Base-by-base conservation (phyloP, 2,888 invertebrate genomes). In the Drosophila nr. perissopoda region DNA sequence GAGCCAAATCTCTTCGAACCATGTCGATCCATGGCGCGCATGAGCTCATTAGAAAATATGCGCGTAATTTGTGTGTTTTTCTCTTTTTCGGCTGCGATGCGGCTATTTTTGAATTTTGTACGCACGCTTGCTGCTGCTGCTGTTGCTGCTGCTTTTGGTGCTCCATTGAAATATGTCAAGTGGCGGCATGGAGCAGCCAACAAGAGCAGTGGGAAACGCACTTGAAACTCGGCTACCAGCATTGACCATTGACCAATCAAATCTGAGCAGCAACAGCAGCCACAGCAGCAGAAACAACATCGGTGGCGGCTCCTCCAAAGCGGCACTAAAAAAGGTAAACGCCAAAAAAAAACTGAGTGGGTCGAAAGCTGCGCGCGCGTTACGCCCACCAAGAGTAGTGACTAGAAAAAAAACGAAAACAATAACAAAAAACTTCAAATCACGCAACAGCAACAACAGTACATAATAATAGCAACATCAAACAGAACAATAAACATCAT, bases 41-140 rank as follows among this genome's bases (percentile, higher is more conserved):
- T 85, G 88, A 89, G 85, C 82, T 87, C 89, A 90, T 87, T 87
- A 89, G 86, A 87, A 90, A 87, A 87, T 80, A 87, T 88, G 87
- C 91, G 88, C 80, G 83, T 91, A 89, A 87, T 87, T 87, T 90
- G 91, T 83, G 90, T 70, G 78, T 72, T 40, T 72, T 34, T 66
- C 51, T 70, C 70, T 25, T 36, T 31, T 36, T 25, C 38, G 46
- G 46, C 7, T 7, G 13, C 21, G 46, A 46, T 46, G 46, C 4
- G 53, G 70, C 89, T 86, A 81, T 89, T 90, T 86, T 81, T 83
- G 84, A 75, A 81, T 86, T 78, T 79, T 57, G 25, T 69, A 70
- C 48, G 77, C 52, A 54, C 25, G 70, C 61, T 61, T 57, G 58
- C 21, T 51, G 67, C 38, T 54, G 46, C 21, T 8, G 8, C 16